These are phyloP conservation scores for Falco naumanni DNA, from an alignment of 2,797 vertebrate species.

Conservation along the genomic window DNA sequence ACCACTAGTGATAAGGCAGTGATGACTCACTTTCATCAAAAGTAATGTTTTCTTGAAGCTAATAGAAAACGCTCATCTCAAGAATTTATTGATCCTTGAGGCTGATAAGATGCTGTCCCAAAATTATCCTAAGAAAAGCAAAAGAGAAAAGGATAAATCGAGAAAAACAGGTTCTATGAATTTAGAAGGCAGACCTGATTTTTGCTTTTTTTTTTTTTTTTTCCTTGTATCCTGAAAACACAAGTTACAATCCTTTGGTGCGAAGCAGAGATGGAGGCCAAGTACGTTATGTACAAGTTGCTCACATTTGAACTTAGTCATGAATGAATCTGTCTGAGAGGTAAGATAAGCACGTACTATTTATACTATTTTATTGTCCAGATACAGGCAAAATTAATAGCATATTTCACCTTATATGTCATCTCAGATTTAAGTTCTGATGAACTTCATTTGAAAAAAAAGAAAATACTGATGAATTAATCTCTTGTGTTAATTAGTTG, in stretches of 20 bases:
- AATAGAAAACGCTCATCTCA: background rate
- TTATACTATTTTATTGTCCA: background rate
- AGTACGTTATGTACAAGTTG: background rate
- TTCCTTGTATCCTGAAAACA: background rate
- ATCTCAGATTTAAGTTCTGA: background rate
- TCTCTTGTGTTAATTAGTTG: background rate
- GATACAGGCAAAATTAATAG: background rate
- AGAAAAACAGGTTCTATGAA: fast-evolving
- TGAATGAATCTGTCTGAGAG: background rate
- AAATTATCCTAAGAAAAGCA: background rate
- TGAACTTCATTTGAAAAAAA: background rate
- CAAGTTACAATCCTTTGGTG: background rate
- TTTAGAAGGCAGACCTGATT: background rate
- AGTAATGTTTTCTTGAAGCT: background rate
- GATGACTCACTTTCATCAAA: background rate
- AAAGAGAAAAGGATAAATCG: background rate
- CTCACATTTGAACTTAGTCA: background rate
- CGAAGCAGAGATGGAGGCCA: background rate
- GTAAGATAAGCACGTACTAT: background rate
- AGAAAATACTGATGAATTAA: background rate
- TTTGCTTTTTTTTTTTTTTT: background rate
- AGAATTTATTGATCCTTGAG: background rate
- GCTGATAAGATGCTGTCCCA: background rate
- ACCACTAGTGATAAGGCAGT: background rate
- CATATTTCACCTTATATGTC: background rate